phyloP scores from a whole-genome alignment of 2,888 invertebrate genomes.

The Conchocele bisecta region DNA sequence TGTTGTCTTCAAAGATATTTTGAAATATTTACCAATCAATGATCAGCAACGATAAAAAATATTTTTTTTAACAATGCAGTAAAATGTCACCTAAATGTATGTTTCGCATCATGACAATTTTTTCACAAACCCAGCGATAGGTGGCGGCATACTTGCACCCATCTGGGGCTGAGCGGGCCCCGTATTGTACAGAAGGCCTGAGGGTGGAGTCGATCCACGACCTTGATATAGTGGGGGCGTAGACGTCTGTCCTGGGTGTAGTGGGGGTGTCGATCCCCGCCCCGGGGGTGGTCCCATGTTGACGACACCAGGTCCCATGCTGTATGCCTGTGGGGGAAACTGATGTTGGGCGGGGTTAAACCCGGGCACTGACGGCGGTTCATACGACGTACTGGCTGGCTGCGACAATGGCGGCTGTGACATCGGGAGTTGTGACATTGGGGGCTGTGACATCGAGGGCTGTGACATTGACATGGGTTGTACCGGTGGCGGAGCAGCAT shows the following conservation, averaged over 20 bases:
- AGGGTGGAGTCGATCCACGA: neutral
- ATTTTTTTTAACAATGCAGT: no score
- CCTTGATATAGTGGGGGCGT: no score
- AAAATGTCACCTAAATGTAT: no score
- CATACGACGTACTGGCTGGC: neutral
- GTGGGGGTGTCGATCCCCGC: no score
- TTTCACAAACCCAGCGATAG: constrained; percentile 84
- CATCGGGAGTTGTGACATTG: neutral
- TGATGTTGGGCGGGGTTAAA: constrained; percentile 42
- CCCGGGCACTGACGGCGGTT: constrained; percentile 11
- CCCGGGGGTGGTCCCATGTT: no score
- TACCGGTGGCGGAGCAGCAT: constrained; percentile 3
- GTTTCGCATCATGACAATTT: no score
- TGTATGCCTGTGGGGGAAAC: constrained; percentile 48
- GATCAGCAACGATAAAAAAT: no score
- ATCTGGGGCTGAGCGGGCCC: constrained; percentile 30
- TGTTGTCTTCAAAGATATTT: no score
- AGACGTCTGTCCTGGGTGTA: no score
- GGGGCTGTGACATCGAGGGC: neutral
- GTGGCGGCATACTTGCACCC: constrained; percentile 83
- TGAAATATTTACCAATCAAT: no score
- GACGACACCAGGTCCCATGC: constrained; percentile 13
- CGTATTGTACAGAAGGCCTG: constrained; percentile 23
- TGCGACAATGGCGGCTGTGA: neutral
- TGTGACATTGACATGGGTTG: constrained; percentile 10